Conservation (phyloP, 1,140 invertebrate species). For the Plectus sambesii region DNA sequence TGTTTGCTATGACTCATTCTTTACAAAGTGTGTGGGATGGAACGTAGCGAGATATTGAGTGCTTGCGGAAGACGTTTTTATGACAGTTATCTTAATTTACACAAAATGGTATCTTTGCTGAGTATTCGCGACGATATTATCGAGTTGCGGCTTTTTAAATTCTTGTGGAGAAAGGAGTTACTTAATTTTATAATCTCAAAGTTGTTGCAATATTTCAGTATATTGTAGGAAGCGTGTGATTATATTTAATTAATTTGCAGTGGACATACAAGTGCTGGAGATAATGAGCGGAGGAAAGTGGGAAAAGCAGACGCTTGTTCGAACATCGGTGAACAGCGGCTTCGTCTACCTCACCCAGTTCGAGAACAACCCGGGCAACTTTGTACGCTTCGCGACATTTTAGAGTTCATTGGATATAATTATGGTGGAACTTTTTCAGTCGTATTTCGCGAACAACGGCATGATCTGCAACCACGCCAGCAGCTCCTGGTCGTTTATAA, state of each 20-base stretch:
- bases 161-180: no score
- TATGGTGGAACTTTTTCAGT: conserved; percentile 25
- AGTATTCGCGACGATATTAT: no score
- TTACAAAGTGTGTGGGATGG: no score
- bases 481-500: conserved; percentile 46
- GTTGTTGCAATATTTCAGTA: no score
- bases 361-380: conserved; percentile 46
- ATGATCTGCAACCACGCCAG: conserved; percentile 40
- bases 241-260: conserved; percentile 31
- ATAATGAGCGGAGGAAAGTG: conserved; percentile 33
- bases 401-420: conserved; percentile 1
- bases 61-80: no score
- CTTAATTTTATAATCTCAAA: no score
- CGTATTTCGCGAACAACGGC: conserved; percentile 43
- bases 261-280: conserved; percentile 42
- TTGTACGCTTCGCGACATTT: conserved; percentile 26
- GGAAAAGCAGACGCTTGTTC: conserved; percentile 44
- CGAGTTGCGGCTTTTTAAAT: no score
- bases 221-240: no score
- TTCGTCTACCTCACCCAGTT: conserved; percentile 45
- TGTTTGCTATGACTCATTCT: no score
- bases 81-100: neutral
- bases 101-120: no score
- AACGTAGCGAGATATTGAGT: no score
- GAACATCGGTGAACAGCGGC: conserved; percentile 43